These are phyloP conservation scores for Notolepis coatsorum DNA, from an alignment of 2,797 vertebrate genomes.

Conservation along the genomic window DNA sequence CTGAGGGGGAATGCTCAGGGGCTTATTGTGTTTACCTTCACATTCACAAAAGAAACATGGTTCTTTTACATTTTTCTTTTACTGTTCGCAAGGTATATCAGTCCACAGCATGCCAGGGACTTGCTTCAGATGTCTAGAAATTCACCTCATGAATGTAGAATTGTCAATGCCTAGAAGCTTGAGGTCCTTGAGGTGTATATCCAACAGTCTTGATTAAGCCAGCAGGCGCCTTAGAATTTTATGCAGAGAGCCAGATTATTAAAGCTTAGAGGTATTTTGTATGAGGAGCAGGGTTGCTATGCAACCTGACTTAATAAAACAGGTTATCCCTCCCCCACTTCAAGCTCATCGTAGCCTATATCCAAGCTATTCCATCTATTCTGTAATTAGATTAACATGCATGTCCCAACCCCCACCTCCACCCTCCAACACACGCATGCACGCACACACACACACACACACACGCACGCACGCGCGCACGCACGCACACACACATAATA, in stretches of 20 bases:
- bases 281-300: slow-evolving; percentile 64
- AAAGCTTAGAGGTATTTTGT: slow-evolving; percentile 53
- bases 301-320: slow-evolving; percentile 68
- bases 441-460: neutral
- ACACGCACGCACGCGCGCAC: neutral
- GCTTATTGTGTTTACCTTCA: slow-evolving; percentile 1
- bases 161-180: slow-evolving; percentile 58
- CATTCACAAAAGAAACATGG: no score
- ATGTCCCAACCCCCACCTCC: slow-evolving; percentile 24
- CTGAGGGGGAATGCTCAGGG: no score
- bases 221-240: slow-evolving; percentile 65
- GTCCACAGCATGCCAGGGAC: slow-evolving; percentile 47
- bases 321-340: slow-evolving; percentile 44
- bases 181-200: slow-evolving; percentile 68
- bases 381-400: slow-evolving; percentile 75
- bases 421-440: no score
- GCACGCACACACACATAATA: no score
- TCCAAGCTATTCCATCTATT: slow-evolving; percentile 59
- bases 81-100: slow-evolving; percentile 35
- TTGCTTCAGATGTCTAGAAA: slow-evolving; percentile 56
- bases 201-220: no score
- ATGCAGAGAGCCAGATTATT: slow-evolving; percentile 63
- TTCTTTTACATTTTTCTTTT: slow-evolving; percentile 48
- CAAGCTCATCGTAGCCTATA: slow-evolving; percentile 65
- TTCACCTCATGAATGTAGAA: slow-evolving; percentile 53